phyloP scores from a whole-genome alignment of 1,140 invertebrate genomes.

The Latrodectus geometricus region DNA sequence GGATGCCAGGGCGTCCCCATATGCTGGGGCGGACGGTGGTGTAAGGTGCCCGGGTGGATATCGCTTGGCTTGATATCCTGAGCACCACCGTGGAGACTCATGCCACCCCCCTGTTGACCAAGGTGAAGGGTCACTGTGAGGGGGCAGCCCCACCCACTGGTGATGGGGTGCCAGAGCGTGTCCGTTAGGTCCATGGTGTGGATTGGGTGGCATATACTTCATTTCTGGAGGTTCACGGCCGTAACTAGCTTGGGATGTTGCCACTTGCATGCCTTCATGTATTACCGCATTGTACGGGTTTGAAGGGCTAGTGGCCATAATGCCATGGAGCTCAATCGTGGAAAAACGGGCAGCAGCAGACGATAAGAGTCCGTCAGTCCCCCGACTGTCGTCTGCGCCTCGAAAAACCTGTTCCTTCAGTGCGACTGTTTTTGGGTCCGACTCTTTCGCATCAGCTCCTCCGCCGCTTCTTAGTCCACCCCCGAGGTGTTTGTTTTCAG shows the following conservation, averaged over 20 bases:
- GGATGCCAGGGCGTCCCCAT: constrained; percentile 63
- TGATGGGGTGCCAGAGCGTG: constrained; percentile 75
- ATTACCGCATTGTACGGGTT: constrained; percentile 63
- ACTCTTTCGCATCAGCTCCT: constrained; percentile 2
- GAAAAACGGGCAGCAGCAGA: constrained; percentile 19
- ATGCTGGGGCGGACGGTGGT: constrained; percentile 67
- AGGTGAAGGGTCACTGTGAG: constrained; percentile 78
- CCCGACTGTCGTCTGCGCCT: not conserved
- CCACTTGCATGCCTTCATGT: constrained; percentile 65
- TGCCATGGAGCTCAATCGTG: constrained; percentile 62
- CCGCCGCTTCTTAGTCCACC: not conserved
- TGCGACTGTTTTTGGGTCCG: not conserved
- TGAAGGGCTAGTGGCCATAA: constrained; percentile 65
- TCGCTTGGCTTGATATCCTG: constrained; percentile 68
- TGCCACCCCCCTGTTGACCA: constrained; percentile 74
- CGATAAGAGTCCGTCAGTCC: not conserved
- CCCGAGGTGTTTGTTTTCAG: no score
- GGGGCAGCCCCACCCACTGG: constrained; percentile 75
- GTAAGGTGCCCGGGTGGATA: constrained; percentile 73
- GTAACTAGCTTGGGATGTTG: constrained; percentile 74
- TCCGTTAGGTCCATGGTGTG: constrained; percentile 81
- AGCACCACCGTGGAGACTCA: constrained; percentile 59
- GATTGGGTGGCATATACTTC: constrained; percentile 88
- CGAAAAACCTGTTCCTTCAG: constrained; percentile 13
- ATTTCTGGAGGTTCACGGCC: constrained; percentile 82